phyloP scores from a whole-genome alignment of 2,888 invertebrate genomes.

The Eupithecia exiguata region DNA sequence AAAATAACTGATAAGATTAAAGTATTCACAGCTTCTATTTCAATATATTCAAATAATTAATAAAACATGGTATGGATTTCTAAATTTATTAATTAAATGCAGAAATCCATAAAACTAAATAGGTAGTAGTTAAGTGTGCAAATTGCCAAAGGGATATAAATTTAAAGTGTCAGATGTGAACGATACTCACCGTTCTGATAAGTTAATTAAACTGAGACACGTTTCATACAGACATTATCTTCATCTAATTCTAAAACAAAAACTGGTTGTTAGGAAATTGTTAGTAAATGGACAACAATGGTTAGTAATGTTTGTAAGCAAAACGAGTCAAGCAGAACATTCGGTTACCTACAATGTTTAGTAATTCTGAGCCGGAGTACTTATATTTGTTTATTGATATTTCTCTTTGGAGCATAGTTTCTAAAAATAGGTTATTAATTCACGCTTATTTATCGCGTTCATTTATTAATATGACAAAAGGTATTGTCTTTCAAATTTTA shows the following conservation, averaged over 20 bases:
- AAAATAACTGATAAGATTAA: background rate
- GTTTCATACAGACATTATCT: slow-evolving; percentile 66
- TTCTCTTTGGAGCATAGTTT: background rate
- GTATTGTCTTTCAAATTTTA: too few relatives aligned
- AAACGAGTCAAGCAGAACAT: slow-evolving; percentile 68
- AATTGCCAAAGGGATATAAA: slow-evolving; percentile 22
- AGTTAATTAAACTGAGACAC: slow-evolving; percentile 55
- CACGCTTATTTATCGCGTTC: background rate
- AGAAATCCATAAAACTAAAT: slow-evolving; percentile 7
- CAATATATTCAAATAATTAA: background rate
- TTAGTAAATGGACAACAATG: slow-evolving; percentile 68
- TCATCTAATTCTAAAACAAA: slow-evolving; percentile 70
- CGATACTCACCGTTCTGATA: slow-evolving; percentile 43
- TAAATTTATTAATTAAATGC: too few relatives aligned
- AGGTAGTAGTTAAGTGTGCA: background rate
- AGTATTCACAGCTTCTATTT: background rate
- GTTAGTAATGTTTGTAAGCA: slow-evolving; percentile 66
- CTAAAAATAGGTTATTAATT: background rate
- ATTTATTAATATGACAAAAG: too few relatives aligned
- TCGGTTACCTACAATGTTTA: slow-evolving; percentile 30
- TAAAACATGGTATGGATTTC: too few relatives aligned
- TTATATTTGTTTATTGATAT: background rate
- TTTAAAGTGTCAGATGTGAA: slow-evolving; percentile 43
- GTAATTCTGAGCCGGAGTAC: slow-evolving; percentile 4
- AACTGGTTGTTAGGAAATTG: slow-evolving; percentile 74